phyloP scores from a whole-genome alignment of 92 coral and sea anemone species.

The Paramuricea clavata region DNA sequence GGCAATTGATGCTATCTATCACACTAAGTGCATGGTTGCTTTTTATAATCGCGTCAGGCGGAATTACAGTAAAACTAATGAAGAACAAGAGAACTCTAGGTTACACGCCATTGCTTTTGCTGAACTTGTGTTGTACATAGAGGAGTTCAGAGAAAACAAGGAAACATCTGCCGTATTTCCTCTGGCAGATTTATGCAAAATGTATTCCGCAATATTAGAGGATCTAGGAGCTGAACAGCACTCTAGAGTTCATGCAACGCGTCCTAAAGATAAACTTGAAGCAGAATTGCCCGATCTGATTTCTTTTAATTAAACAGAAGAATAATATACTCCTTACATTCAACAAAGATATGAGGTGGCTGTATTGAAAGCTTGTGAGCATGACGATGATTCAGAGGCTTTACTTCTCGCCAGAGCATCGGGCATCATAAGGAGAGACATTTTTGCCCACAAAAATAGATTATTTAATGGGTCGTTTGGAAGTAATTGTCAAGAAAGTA shows the following conservation, averaged over 20 bases:
- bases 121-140: constrained; percentile 67
- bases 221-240: constrained; percentile 21
- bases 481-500: too few species aligned
- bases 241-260: constrained; percentile 26
- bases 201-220: constrained; percentile 42
- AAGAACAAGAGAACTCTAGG: constrained; percentile 18
- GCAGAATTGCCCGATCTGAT: constrained; percentile 14
- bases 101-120: constrained; percentile 67
- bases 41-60: constrained; percentile 68
- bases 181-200: constrained; percentile 50
- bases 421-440: too few species aligned
- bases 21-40: constrained; percentile 62
- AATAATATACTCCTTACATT: constrained; percentile 5
- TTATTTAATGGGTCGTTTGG: too few species aligned
- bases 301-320: background rate
- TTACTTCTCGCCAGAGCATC: too few species aligned
- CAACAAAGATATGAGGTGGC: too few species aligned
- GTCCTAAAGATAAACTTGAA: constrained; percentile 41
- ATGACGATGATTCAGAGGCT: too few species aligned
- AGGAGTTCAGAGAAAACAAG: constrained; percentile 42
- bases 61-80: constrained; percentile 2
- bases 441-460: too few species aligned
- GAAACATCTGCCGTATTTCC: constrained; percentile 53
- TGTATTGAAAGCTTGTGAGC: too few species aligned
- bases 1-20: constrained; percentile 71